A percentile compares a stretch with the other conserved stretches of the same genome.
Conservation (phyloP, 2,888 invertebrate genomes). For the Pomacea canaliculata region DNA sequence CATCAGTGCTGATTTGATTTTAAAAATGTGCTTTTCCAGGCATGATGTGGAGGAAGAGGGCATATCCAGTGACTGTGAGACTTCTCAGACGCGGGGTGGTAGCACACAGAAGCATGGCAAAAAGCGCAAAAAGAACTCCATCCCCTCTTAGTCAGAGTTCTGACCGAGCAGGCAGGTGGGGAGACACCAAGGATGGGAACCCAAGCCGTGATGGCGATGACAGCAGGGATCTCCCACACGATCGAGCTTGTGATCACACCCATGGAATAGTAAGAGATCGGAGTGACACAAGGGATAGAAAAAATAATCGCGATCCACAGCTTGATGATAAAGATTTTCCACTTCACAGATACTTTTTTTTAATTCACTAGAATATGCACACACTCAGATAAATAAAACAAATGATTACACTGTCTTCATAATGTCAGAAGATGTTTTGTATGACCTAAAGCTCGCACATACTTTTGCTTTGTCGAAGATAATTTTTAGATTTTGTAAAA, state of each 20-base stretch:
- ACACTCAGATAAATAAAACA: no score
- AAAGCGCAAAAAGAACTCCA: constrained; percentile 33
- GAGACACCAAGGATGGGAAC: constrained; percentile 6
- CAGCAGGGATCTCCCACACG: background rate
- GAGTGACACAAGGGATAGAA: constrained; percentile 9
- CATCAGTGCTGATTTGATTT: no score
- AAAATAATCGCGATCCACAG: no score
- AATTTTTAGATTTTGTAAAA: no score
- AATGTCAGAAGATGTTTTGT: no score
- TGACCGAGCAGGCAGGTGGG: constrained; percentile 23
- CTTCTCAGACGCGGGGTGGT: background rate
- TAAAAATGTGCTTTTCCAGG: constrained; percentile 24
- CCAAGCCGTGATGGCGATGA: background rate
- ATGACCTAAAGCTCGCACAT: no score
- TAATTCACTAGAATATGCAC: no score
- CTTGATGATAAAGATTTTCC: no score
- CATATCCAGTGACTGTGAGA: background rate
- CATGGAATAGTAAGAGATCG: constrained; percentile 1
- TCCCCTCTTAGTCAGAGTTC: constrained; percentile 24
- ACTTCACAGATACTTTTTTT: no score
- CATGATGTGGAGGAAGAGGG: constrained; percentile 36
- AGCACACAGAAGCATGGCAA: constrained; percentile 22
- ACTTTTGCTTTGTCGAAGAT: no score
- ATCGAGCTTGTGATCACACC: background rate
- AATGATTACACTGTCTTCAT: no score